Percentiles rank a stretch among this genome's conserved stretches.
Evolutionary conservation across 2,113 vertebrate genomes (phyloP).

Genomic region (Colaptes auratus): DNA sequence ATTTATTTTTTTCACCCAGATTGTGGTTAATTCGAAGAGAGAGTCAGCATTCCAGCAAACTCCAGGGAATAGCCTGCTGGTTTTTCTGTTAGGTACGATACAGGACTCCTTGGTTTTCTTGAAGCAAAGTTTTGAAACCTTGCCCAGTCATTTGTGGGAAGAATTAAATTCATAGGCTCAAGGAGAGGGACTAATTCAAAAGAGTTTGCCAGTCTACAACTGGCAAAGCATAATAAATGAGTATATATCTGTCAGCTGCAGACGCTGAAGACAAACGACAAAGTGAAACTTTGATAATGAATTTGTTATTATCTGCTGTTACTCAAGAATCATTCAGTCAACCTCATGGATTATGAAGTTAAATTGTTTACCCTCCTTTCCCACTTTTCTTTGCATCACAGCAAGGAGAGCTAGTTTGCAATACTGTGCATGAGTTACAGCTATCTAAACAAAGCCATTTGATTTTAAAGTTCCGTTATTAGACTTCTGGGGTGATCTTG

Average conservation of each 20-base stretch:
- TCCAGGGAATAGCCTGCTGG: neutral
- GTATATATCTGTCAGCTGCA: conserved; percentile 53
- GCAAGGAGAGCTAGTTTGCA: neutral
- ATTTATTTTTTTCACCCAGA: neutral
- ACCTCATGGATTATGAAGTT: conserved; percentile 39
- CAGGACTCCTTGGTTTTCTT: neutral
- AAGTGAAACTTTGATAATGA: conserved; percentile 52
- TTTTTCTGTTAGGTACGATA: neutral
- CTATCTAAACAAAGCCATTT: neutral
- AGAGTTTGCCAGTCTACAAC: neutral
- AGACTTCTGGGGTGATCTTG: neutral
- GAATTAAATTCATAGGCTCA: conserved; percentile 47
- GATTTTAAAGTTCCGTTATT: neutral
- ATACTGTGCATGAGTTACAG: neutral
- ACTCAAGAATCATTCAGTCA: conserved; percentile 29
- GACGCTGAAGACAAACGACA: conserved; percentile 35
- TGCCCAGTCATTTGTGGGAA: conserved; percentile 33
- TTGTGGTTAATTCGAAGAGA: neutral
- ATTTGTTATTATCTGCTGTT: conserved; percentile 28
- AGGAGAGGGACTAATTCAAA: conserved; percentile 10
- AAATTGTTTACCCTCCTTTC: neutral
- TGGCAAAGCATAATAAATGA: conserved; percentile 51
- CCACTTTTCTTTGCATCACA: neutral
- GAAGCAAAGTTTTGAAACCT: conserved; percentile 16
- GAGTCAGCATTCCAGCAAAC: neutral